Evolutionary conservation across 2,113 vertebrate species (phyloP).

Genomic region (Zosterops lateralis): DNA sequence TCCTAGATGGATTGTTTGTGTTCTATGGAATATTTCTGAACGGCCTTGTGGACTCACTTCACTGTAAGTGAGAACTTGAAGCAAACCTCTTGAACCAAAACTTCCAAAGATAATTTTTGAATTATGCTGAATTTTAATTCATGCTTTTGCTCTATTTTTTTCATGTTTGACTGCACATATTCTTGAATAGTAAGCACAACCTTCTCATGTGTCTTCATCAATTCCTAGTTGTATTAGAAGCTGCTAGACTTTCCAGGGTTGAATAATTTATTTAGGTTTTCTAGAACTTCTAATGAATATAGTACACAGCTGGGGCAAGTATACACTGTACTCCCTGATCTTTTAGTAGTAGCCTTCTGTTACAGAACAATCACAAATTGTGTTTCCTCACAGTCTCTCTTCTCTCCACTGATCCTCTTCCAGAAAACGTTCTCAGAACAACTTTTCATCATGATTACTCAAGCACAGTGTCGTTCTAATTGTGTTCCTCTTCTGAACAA

Average conservation of each 20-base stretch:
- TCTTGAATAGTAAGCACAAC: background rate
- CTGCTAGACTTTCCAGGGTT: background rate
- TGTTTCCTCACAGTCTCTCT: background rate
- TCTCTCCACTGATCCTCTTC: background rate
- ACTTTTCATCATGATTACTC: background rate
- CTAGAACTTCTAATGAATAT: background rate
- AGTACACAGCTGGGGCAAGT: background rate
- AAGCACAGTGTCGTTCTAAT: background rate
- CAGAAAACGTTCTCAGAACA: background rate
- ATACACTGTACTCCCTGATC: background rate
- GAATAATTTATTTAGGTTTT: background rate
- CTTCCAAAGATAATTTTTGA: background rate
- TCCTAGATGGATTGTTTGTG: accelerated
- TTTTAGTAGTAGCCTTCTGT: background rate
- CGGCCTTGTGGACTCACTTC: background rate
- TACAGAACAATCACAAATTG: background rate
- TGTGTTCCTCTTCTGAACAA: background rate
- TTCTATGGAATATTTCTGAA: background rate
- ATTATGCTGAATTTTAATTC: background rate
- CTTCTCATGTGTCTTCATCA: background rate
- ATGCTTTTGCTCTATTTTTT: background rate
- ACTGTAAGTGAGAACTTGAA: background rate
- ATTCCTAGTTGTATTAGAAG: background rate
- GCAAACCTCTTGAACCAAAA: background rate
- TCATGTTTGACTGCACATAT: accelerated